Base-by-base conservation (phyloP, 2,113 vertebrate species). In the Chunga burmeisteri region DNA sequence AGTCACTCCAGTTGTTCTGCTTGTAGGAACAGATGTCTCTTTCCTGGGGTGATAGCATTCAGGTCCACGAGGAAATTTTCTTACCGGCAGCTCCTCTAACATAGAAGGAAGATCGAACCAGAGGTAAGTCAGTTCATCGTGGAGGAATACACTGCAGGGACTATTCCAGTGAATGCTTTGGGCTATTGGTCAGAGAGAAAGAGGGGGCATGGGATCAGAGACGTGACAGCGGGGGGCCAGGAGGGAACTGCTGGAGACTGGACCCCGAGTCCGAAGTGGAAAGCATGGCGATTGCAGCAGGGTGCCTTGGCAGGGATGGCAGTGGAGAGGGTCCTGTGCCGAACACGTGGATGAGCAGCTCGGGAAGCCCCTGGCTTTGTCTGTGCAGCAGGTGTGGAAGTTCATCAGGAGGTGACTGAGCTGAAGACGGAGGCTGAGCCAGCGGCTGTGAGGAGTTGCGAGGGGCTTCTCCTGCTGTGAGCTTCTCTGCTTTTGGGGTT, bases 1-100 rank as follows among this genome's bases (percentile, higher is more conserved):
- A 96, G 90, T 84, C 95, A 94, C 88, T 96, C 90, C 95, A 89
- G 95, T 95, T 90, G 89, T 90, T 96, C 95, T 88, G 78, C 86
- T 85, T 85, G 49, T 86, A 89, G 78, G 85, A 96, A 91, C 94
- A 94, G 93, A 97, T 96, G 97, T 90, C 90, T 96, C 81, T 93
- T 92, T 92, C 90, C 80, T 90, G 92, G 97, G 73, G 70, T 34
- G 26, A 92, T 66, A 94, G 59, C 40, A 58, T 26, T 66, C 93
- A 85, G 81, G 77, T 92, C 91, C 77, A 83, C 11, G 0, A 95
- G 93, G 87, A 94, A 77, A 71, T 80, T 94, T 93, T 95, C 91
- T 91, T 93, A 50, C 82, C 74, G 0, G 74, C 89, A 93, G 59
- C 40, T 96, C 42, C 34, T 88, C 74, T 90, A 52, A 83, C 74